Evolutionary conservation across 2,113 vertebrate genomes (phyloP).

Genomic region (Rallus limicola): DNA sequence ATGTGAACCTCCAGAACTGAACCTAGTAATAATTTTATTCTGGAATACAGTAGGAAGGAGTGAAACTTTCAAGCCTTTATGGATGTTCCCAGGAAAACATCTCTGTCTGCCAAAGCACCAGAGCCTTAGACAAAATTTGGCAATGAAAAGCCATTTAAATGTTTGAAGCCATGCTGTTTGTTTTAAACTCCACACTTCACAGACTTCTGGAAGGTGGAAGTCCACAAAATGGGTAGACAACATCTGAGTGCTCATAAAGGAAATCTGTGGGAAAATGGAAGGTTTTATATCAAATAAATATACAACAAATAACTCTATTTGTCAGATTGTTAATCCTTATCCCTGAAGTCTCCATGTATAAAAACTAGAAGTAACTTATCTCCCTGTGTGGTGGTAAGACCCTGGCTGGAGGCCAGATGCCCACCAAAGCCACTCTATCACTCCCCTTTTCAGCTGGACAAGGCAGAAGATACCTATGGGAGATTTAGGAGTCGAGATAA

Average conservation of each 20-base stretch:
- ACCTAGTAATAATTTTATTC: neutral
- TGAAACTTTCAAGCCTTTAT: neutral
- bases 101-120: neutral
- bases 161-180: neutral
- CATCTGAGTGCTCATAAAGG: neutral
- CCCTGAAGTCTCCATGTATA: neutral
- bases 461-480: no score
- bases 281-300: neutral
- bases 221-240: neutral
- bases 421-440: no score
- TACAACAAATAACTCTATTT: neutral
- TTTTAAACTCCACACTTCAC: neutral
- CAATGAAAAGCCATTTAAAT: neutral
- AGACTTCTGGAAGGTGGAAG: neutral
- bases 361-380: neutral
- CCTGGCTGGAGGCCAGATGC: no score
- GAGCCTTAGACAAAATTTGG: neutral
- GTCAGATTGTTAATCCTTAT: neutral
- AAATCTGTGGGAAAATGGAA: neutral
- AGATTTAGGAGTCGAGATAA: no score
- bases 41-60: neutral
- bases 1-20: neutral
- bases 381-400: no score
- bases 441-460: no score
- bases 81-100: neutral